Base-by-base conservation (phyloP, 2,113 vertebrate genomes). In the Benitochromis conjunctus region DNA sequence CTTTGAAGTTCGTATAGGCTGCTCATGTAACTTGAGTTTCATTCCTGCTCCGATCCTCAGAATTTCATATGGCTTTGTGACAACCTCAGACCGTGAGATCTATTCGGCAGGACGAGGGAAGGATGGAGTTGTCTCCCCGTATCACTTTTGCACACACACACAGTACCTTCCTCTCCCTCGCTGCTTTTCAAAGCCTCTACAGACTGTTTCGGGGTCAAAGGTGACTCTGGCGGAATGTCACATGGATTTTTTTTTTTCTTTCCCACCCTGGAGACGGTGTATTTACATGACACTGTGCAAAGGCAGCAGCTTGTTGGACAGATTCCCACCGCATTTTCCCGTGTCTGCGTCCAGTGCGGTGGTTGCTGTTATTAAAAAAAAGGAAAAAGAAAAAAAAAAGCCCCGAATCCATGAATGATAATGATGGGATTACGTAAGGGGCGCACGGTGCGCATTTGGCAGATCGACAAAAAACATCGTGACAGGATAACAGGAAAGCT, bases 381-480 rank as follows among this genome's bases (percentile, higher is more conserved):
- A 1, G 0, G 0, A 1, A 19, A 10, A 6, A 36, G 0, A 4
- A 9, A 2, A 5, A 26, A 57, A 56, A 85, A 19, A 56, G 77
- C 71, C 84, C 79, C 81, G 81, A 86, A 86, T 84, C 53, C 81
- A 71, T 88, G 86, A 90, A 92, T 91, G 60, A 87, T 92, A 86
- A 90, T 86, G 74, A 56, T 34, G 55, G 46, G 53, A 80, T 93
- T 87, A 82, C 79, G 88, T 91, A 90, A 92, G 66, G 79, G 80
- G 77, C 29, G 69, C 85, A 78, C 78, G 43, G 88, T 79, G 87
- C 79, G 64, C 88, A 82, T 89, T 94, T 92, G 91, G 91, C 93
- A 92, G 10, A 36, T 38, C 19, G 82, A 90, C 83, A 88, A 86
- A 84, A 64, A 82, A 76, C 86, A 86, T 76, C 62, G 66, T 58